Evolutionary conservation across 2,888 invertebrate species (phyloP).

Genomic region (Rhimphoctona megacephalus): DNA sequence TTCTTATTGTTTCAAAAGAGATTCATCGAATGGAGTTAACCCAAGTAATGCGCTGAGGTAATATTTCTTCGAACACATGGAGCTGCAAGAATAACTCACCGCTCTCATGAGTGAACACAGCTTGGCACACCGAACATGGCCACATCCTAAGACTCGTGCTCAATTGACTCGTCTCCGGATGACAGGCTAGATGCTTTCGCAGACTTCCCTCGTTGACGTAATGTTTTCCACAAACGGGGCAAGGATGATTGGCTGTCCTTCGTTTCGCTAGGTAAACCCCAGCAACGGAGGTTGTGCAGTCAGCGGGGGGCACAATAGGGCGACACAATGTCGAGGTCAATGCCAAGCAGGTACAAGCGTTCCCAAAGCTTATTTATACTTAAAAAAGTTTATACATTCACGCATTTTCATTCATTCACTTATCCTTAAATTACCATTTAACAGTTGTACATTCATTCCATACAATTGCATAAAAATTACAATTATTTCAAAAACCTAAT

Average conservation of each 20-base stretch:
- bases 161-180: conserved; percentile 95
- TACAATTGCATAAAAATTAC: background rate
- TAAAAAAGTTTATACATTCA: conserved; percentile 13
- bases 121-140: conserved; percentile 98
- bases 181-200: conserved; percentile 96
- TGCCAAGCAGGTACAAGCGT: conserved; percentile 85
- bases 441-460: conserved; percentile 13
- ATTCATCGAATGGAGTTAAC: background rate
- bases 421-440: background rate
- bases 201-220: conserved; percentile 97
- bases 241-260: conserved; percentile 97
- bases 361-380: conserved; percentile 78
- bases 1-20: background rate
- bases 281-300: conserved; percentile 85
- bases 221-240: conserved; percentile 97
- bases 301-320: conserved; percentile 85
- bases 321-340: conserved; percentile 85
- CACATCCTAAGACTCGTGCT: conserved; percentile 96
- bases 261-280: conserved; percentile 94
- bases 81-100: conserved; percentile 87
- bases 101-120: conserved; percentile 97
- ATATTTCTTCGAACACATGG: background rate
- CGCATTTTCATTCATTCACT: conserved; percentile 16
- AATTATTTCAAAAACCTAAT: conserved; percentile 6
- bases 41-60: background rate